Evolutionary conservation across 1,140 invertebrate species (phyloP).

Genomic region (Goniozus legneri): DNA sequence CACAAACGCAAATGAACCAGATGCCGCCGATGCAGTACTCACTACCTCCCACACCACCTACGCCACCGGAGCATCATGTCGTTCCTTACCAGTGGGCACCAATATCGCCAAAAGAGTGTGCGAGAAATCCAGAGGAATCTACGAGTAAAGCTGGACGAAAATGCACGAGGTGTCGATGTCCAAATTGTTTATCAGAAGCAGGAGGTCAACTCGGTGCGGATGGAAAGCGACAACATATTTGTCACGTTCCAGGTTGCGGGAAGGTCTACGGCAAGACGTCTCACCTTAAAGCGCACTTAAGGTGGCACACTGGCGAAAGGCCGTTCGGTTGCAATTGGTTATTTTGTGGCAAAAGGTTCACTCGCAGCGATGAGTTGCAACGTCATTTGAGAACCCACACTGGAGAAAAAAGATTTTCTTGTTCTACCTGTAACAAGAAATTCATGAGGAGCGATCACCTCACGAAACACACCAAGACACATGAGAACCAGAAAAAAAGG

Average conservation of each 20-base stretch:
- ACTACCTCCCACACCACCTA: slow-evolving; percentile 26
- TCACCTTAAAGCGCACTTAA: slow-evolving; percentile 81
- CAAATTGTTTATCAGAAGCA: slow-evolving; percentile 68
- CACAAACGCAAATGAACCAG: slow-evolving; percentile 16
- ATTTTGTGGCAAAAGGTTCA: slow-evolving; percentile 83
- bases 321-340: slow-evolving; percentile 76
- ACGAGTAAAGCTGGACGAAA: slow-evolving; percentile 19
- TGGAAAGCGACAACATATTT: slow-evolving; percentile 79
- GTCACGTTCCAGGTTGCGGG: slow-evolving; percentile 86
- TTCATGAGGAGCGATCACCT: slow-evolving; percentile 85
- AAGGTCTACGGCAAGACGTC: slow-evolving; percentile 92
- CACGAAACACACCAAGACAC: slow-evolving; percentile 80
- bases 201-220: slow-evolving; percentile 55
- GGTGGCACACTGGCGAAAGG: slow-evolving; percentile 80
- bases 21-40: slow-evolving; percentile 29
- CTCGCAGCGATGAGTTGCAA: slow-evolving; percentile 83
- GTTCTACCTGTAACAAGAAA: slow-evolving; percentile 69
- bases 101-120: slow-evolving; percentile 20
- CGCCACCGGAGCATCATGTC: slow-evolving; percentile 20
- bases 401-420: slow-evolving; percentile 77
- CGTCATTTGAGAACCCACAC: slow-evolving; percentile 79
- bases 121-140: slow-evolving; percentile 2
- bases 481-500: slow-evolving; percentile 61
- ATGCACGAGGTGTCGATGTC: slow-evolving; percentile 66
- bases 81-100: slow-evolving; percentile 31